Evolutionary conservation across 1,140 invertebrate species (phyloP).

Genomic region (Pseudomyrmex flavicornis): DNA sequence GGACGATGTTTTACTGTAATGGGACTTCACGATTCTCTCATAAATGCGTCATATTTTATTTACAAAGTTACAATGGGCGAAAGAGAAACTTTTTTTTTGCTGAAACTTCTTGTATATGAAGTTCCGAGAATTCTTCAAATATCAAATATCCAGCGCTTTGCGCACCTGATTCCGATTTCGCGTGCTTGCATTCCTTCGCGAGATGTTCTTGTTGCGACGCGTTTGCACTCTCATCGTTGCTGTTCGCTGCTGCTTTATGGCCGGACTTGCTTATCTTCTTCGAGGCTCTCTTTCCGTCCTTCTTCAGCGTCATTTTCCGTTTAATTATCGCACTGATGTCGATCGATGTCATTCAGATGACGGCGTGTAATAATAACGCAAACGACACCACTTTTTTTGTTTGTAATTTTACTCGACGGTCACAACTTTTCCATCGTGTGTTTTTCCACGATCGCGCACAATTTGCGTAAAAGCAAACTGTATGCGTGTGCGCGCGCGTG

Average conservation of each 20-base stretch:
- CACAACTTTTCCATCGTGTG: neutral
- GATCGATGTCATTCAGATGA: neutral
- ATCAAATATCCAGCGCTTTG: slow-evolving; percentile 36
- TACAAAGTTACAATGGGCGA: no score
- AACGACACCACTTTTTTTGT: slow-evolving; percentile 6
- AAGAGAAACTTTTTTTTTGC: no score
- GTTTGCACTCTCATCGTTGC: slow-evolving; percentile 39
- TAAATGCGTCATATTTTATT: no score
- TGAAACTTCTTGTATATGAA: neutral
- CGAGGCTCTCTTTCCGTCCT: slow-evolving; percentile 70
- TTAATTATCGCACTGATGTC: neutral
- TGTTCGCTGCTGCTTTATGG: slow-evolving; percentile 55
- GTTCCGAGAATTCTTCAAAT: slow-evolving; percentile 23
- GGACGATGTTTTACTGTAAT: no score
- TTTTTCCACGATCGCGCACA: neutral
- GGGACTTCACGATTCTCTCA: no score
- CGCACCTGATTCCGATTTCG: slow-evolving; percentile 51
- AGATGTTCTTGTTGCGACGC: neutral
- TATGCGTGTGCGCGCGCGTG: neutral
- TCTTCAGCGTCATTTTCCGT: slow-evolving; percentile 73
- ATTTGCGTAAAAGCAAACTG: neutral
- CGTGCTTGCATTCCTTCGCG: slow-evolving; percentile 53
- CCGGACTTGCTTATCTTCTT: slow-evolving; percentile 61
- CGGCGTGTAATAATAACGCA: no score
- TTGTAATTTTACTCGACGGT: neutral